Evolutionary conservation across 2,797 vertebrate species (phyloP), one percentile per base, ranked within the genome.

Genomic region (Hoplostethus atlanticus): DNA sequence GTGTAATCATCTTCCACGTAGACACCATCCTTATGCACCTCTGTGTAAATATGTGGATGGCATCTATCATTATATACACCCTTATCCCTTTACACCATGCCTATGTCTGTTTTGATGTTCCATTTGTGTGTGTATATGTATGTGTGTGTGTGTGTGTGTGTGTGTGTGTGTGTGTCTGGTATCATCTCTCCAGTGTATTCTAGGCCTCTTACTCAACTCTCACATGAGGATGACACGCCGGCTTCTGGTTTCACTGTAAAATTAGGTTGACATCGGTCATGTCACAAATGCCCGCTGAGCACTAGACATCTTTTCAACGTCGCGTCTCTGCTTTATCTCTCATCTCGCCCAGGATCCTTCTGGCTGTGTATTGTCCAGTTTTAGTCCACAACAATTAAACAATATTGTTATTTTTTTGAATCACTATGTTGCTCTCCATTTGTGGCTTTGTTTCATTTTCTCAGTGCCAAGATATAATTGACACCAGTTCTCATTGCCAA

Each of bases 191-290:
- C 28, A 75, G 81, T 90, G 86, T 95, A 93, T 94, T 94, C 88
- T 90, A 87, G 83, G 86, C 80, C 69, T 77, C 85, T 94, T 93
- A 92, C 92, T 94, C 94, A 94, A 63, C 87, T 80, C 91, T 95
- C 94, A 94, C 91, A 94, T 93, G 93, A 91, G 92, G 85, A 85
- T 91, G 91, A 94, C 90, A 87, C 79, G 21, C 30, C 34, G 87
- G 92, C 89, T 73, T 94, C 92, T 94, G 89, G 91, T 95, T 93
- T 94, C 92, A 92, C 82, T 92, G 87, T 93, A 91, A 94, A 94
- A 93, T 93, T 93, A 91, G 92, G 84, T 80, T 88, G 89, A 90
- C 90, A 89, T 91, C 75, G 63, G 89, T 79, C 73, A 80, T 89
- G 90, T 89, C 83, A 87, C 87, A 92, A 91, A 91, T 93, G 86